Evolutionary conservation across 2,888 invertebrate species (phyloP), one percentile per base, ranked within the genome.

Genomic region (Sussaba pulchella): DNA sequence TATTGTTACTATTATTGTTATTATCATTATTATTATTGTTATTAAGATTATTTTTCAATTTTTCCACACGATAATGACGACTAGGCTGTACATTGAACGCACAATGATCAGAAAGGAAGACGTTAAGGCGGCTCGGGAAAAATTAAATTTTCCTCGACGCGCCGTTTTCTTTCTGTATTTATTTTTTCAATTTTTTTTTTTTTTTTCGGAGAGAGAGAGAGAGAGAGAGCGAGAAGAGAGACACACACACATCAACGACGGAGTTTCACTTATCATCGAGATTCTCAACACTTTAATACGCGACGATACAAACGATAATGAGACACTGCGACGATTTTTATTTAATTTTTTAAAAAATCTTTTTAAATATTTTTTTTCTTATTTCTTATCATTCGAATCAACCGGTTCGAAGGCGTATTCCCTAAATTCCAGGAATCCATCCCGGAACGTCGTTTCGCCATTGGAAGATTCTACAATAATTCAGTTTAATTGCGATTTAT

Each of bases 81-180:
- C 76, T 70, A 76, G 64, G 75, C 59, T 73, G 76, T 79, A 82
- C 75, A 78, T 67, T 43, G 72, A 72, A 75, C 73, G 75, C 54
- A 70, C 72, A 79, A 67, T 43, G 31, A 50, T 39, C 43, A 41
- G 52, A 67, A 75, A 47, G 50, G 24, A 67, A 66, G 57, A 14
- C 14, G 31, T 8, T 31, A 54, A 26, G n/a, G n/a, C 26, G 43
- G 36, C 52, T 59, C 59, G 26, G 12, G 63, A 70, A 43, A n/a
- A n/a, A n/a, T n/a, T 63, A 45, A 70, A 67, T 14, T 78, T 50
- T 43, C 24, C 19, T 66, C 36, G 52, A 50, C 52, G 21, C 52
- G 10, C 36, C 21, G n/a, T n/a, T n/a, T 67, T 71, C 43, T 31
- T 19, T 31, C 43, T 17, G 47, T 43, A n/a, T 12, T n/a, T 41